Base-by-base conservation (phyloP, 2,113 vertebrate genomes). In the Notarius lentiginosus region DNA sequence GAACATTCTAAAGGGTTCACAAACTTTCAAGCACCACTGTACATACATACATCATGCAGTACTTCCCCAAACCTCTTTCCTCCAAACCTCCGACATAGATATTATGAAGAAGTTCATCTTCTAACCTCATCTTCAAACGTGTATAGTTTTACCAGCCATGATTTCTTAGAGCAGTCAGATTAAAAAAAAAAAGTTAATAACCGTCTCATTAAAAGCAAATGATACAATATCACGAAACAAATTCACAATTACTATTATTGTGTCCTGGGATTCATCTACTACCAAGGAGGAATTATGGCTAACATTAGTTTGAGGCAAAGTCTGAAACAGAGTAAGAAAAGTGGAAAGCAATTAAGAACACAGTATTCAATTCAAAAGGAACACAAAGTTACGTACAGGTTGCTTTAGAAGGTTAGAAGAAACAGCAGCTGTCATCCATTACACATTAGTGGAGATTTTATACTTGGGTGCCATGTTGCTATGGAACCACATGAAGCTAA, bases 401-500 rank as follows among this genome's bases (percentile, higher is more conserved):
- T 51, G 86, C 22, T 63, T 70, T 12, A 61, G 73, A 87, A 60
- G 72, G 49, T 34, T 49, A 17, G 49, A 77, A 84, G 56, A 27
- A 58, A 58, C 49, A 49, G 81, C 65, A 66, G 83, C 89, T 83
- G 27, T 56, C 75, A 27, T 55, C 81, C n/a, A 89, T 93, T 96
- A 96, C 90, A 96, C 95, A 27, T 96, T 96, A 85, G 95, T 96
- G 89, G 95, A 96, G 91, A 96, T 96, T 92, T 96, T 96, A 92
- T 95, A 96, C 86, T 95, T 96, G 79, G 96, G 96, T 17, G 95
- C 95, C 92, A 97, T 94, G 91, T 96, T 97, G 93, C 90, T 96
- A 85, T 97, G 96, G 92, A 98, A 98, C 97, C 97, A 98, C 90
- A 92, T 95, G 92, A 98, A 97, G 92, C 96, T 96, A 91, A 97